These are phyloP conservation scores for Megaustenia siamemsis DNA, from an alignment of 2,888 invertebrate species.

Conservation along the genomic window DNA sequence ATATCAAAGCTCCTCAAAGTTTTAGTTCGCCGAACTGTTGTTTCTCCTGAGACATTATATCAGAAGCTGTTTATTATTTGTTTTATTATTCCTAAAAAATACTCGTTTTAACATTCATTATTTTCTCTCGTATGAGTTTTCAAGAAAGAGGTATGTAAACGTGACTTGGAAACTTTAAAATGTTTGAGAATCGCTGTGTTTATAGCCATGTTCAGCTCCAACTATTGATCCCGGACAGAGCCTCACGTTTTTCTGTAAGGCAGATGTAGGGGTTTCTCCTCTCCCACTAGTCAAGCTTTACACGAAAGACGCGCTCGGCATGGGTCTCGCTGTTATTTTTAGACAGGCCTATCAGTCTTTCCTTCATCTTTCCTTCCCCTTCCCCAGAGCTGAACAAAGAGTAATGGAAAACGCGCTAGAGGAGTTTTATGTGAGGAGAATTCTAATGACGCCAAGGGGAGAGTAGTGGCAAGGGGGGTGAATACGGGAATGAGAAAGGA, in stretches of 20 bases:
- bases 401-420: conserved; percentile 31
- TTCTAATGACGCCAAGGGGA: conserved; percentile 21
- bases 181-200: too few species aligned
- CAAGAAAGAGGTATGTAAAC: too few species aligned
- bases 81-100: too few species aligned
- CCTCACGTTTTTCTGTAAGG: conserved; percentile 44
- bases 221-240: conserved; percentile 41
- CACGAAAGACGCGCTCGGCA: conserved; percentile 27
- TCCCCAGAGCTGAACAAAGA: conserved; percentile 47
- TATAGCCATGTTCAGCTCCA: not conserved
- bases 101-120: too few species aligned
- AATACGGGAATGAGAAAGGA: not conserved
- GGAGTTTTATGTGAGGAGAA: conserved; percentile 28
- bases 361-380: not conserved
- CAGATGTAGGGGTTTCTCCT: conserved; percentile 48
- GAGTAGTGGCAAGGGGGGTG: not conserved
- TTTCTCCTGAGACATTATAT: too few species aligned
- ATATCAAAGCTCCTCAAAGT: too few species aligned
- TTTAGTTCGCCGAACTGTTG: not conserved
- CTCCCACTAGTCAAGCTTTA: conserved; percentile 47
- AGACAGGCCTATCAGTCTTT: conserved; percentile 52
- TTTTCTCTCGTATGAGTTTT: too few species aligned
- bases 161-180: too few species aligned
- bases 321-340: conserved; percentile 51
- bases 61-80: too few species aligned